Percentiles rank a stretch among this genome's conserved stretches.
Conservation (phyloP, 2,888 invertebrate genomes). For the Lycocerus yunnanus region DNA sequence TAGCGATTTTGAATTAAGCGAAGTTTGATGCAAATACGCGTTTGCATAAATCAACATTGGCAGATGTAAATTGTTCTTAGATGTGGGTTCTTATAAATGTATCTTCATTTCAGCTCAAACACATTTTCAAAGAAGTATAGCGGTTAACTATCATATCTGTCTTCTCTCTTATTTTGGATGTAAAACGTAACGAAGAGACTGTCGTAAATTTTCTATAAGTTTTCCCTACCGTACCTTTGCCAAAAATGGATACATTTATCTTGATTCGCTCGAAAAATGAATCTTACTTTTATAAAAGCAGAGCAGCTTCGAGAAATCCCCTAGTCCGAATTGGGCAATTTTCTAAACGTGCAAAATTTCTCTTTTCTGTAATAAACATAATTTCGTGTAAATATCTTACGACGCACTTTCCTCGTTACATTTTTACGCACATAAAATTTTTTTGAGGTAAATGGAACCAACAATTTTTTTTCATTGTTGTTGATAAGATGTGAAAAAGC, state of each 20-base stretch:
- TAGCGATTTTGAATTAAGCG: conserved; percentile 9
- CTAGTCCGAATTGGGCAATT: conserved; percentile 27
- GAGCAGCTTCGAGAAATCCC: conserved; percentile 20
- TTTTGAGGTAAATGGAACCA: background rate
- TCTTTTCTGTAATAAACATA: conserved; percentile 19
- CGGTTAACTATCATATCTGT: conserved; percentile 21
- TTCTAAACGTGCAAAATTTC: conserved; percentile 26
- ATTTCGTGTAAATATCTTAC: conserved; percentile 16
- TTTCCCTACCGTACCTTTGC: conserved; percentile 30
- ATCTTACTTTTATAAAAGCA: conserved; percentile 29
- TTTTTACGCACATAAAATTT: background rate
- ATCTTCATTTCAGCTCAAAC: conserved; percentile 18
- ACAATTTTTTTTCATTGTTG: background rate
- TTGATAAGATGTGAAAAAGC: background rate
- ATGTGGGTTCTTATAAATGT: conserved; percentile 15
- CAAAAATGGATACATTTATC: conserved; percentile 32
- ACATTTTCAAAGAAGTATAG: conserved; percentile 17
- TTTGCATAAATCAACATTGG: conserved; percentile 17
- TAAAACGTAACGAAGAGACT: conserved; percentile 15
- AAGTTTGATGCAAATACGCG: conserved; percentile 18
- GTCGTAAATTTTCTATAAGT: conserved; percentile 29
- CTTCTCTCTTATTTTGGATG: conserved; percentile 19
- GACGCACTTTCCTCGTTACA: background rate
- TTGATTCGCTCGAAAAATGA: conserved; percentile 31
- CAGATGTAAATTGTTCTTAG: conserved; percentile 10